phyloP scores from a whole-genome alignment of 2,113 vertebrate genomes.

The Onychorhynchus coronatus region DNA sequence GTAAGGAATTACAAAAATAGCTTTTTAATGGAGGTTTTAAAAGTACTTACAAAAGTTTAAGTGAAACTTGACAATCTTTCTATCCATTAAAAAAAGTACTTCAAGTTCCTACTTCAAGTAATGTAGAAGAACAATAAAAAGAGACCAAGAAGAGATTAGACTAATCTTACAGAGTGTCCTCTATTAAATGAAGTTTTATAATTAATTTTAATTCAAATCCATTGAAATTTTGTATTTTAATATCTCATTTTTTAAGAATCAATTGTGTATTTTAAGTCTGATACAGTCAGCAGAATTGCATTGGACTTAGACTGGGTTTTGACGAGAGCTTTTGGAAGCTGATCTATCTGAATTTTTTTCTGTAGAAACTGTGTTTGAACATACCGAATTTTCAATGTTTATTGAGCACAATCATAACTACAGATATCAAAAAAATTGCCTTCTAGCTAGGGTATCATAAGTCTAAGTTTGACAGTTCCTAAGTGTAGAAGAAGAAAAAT shows the following conservation, averaged over 20 bases:
- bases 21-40: constrained; percentile 61
- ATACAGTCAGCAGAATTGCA: background rate
- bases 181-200: constrained; percentile 24
- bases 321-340: background rate
- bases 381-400: background rate
- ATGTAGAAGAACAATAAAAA: constrained; percentile 46
- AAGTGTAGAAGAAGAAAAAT: background rate
- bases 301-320: background rate
- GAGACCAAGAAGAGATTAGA: background rate
- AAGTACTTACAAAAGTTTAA: constrained; percentile 53
- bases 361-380: background rate
- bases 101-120: constrained; percentile 40
- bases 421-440: background rate
- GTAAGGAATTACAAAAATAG: constrained; percentile 63
- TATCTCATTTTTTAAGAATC: background rate
- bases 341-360: background rate
- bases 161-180: background rate
- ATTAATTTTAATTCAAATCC: background rate
- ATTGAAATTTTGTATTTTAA: background rate
- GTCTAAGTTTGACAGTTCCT: background rate
- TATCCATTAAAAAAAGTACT: constrained; percentile 36
- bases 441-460: background rate
- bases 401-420: background rate
- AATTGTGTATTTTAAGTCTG: background rate
- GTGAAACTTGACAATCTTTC: constrained; percentile 25